These are phyloP conservation scores for Diadema setosum DNA, from an alignment of 35 echinoderm and acorn worm species.

Conservation along the genomic window DNA sequence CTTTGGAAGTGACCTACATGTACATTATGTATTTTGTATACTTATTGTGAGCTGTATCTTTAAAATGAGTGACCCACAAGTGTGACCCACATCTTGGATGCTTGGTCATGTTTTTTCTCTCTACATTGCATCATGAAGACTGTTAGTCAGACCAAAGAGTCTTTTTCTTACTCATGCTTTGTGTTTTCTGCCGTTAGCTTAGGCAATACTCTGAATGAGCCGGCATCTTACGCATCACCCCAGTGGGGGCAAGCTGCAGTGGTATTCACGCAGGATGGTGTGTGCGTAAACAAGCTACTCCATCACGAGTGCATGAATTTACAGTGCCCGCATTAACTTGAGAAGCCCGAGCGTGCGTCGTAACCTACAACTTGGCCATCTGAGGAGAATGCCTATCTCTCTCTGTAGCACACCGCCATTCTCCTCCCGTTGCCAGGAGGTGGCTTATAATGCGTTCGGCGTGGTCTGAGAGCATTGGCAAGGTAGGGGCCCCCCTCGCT, in stretches of 20 bases:
- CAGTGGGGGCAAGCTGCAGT: not conserved
- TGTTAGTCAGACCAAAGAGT: too few species aligned
- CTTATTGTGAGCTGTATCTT: too few species aligned
- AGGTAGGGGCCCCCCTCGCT: not conserved
- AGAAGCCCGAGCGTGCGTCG: not conserved
- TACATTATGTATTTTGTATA: too few species aligned
- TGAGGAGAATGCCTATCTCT: not conserved
- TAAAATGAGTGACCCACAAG: too few species aligned
- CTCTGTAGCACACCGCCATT: not conserved
- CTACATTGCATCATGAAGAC: too few species aligned
- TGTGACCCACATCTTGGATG: too few species aligned
- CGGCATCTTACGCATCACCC: too few species aligned
- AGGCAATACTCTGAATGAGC: too few species aligned
- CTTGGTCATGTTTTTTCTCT: too few species aligned
- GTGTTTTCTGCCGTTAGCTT: too few species aligned
- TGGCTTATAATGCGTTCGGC: not conserved
- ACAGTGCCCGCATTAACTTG: not conserved
- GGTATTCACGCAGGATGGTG: not conserved
- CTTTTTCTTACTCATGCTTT: too few species aligned
- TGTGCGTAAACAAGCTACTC: slow-evolving; percentile 28
- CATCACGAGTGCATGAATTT: slow-evolving; percentile 15
- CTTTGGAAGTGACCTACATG: too few species aligned
- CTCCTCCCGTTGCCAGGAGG: not conserved
- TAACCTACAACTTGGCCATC: not conserved
- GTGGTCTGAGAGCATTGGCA: not conserved